Evolutionary conservation across 2,113 vertebrate species (phyloP).

Genomic region (Urocynchramus pylzowi): DNA sequence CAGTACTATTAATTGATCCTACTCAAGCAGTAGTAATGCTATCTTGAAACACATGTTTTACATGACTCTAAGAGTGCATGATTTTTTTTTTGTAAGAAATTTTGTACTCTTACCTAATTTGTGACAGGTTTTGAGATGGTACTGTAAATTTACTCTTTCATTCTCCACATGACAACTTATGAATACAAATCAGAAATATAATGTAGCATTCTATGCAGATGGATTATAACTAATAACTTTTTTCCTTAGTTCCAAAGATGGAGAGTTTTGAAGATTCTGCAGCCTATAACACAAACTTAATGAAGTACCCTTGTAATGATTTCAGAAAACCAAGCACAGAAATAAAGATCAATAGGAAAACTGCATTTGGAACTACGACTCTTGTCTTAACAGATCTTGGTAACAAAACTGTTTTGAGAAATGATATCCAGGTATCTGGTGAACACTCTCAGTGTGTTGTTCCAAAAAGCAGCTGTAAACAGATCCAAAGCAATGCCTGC

Average conservation of each 20-base stretch:
- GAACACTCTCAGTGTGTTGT: background rate
- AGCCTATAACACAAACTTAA: constrained; percentile 64
- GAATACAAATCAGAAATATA: background rate
- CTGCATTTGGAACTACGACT: constrained; percentile 86
- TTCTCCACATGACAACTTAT: background rate
- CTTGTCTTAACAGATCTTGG: constrained; percentile 84
- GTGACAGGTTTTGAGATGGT: background rate
- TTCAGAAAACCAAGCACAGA: constrained; percentile 81
- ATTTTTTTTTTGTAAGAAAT: background rate
- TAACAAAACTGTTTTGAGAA: constrained; percentile 23
- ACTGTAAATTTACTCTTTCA: background rate
- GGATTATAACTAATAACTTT: background rate
- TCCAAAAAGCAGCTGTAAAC: constrained; percentile 38
- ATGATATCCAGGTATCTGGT: background rate
- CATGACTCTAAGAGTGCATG: background rate
- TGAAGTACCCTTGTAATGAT: constrained; percentile 85
- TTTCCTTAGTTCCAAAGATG: constrained; percentile 64
- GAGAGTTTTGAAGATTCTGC: constrained; percentile 44
- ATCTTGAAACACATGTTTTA: background rate
- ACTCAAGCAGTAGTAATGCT: background rate
- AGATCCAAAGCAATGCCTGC: background rate
- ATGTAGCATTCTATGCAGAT: background rate
- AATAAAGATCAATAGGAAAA: constrained; percentile 86
- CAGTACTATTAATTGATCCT: background rate
- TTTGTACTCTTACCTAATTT: background rate